Conservation (phyloP, 2,888 invertebrate species). For the Hesperia comma region DNA sequence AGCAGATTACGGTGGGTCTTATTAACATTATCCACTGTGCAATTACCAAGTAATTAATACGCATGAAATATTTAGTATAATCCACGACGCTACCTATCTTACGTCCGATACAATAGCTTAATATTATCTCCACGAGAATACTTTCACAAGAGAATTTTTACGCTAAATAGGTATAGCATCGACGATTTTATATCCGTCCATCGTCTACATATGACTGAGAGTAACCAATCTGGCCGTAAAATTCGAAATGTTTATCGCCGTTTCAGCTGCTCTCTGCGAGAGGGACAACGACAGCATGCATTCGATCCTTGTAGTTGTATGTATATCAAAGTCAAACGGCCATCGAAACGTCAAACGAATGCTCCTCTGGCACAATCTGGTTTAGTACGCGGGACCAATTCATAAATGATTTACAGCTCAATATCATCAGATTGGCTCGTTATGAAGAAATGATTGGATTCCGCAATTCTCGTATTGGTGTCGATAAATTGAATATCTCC, state of each 20-base stretch:
- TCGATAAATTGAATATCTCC: slow-evolving; percentile 15
- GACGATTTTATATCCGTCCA: slow-evolving; percentile 22
- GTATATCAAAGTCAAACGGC: slow-evolving; percentile 15
- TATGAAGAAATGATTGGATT: slow-evolving; percentile 41
- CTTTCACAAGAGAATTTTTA: slow-evolving; percentile 4
- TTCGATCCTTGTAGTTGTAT: neutral
- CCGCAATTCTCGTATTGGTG: slow-evolving; percentile 39
- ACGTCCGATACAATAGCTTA: too few relatives aligned
- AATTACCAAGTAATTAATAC: too few relatives aligned
- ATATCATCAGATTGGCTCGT: slow-evolving; percentile 41
- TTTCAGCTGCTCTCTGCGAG: slow-evolving; percentile 9
- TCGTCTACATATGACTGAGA: slow-evolving; percentile 13
- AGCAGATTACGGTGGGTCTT: too few relatives aligned
- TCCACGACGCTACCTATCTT: too few relatives aligned
- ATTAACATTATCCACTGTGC: too few relatives aligned
- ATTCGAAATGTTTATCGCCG: slow-evolving; percentile 26
- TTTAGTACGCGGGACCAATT: slow-evolving; percentile 42
- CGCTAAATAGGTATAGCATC: slow-evolving; percentile 24
- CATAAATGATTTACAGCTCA: slow-evolving; percentile 38
- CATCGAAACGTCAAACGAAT: slow-evolving; percentile 16
- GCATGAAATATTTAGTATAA: too few relatives aligned
- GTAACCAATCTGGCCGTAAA: slow-evolving; percentile 23
- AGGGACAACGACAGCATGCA: slow-evolving; percentile 21
- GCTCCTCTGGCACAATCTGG: slow-evolving; percentile 18
- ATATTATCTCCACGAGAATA: too few relatives aligned